Conservation (phyloP, 2,888 invertebrate species). For the Drosophila tripunctata region DNA sequence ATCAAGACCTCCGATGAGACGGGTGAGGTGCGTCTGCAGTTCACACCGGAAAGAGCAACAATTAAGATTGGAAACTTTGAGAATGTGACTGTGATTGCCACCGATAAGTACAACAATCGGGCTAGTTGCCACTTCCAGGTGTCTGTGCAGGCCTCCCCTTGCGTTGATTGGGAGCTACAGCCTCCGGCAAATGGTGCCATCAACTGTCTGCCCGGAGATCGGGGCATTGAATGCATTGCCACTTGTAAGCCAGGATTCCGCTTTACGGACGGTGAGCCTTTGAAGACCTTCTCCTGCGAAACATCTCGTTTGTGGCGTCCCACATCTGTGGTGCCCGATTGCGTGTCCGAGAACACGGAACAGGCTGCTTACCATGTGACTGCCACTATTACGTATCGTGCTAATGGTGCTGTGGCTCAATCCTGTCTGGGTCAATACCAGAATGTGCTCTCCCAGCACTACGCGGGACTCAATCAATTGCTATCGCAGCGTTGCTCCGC, state of each 20-base stretch:
- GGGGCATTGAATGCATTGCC: constrained; percentile 93
- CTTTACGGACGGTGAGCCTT: constrained; percentile 95
- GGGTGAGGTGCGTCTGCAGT: constrained; percentile 93
- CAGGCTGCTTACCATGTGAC: constrained; percentile 97
- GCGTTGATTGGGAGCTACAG: constrained; percentile 97
- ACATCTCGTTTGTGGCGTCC: constrained; percentile 93
- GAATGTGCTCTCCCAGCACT: constrained; percentile 92
- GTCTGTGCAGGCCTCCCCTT: constrained; percentile 95
- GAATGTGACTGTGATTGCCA: constrained; percentile 95
- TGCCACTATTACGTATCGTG: constrained; percentile 93
- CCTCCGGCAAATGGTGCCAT: constrained; percentile 95
- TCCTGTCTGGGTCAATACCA: constrained; percentile 94
- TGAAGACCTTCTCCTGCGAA: constrained; percentile 94
- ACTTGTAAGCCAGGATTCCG: constrained; percentile 94
- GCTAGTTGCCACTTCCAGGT: constrained; percentile 97
- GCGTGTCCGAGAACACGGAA: constrained; percentile 97
- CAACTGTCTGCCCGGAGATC: constrained; percentile 92
- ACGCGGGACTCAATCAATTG: constrained; percentile 90
- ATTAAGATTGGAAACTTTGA: constrained; percentile 94
- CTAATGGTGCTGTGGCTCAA: constrained; percentile 94
- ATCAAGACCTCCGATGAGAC: constrained; percentile 95
- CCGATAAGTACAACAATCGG: constrained; percentile 93
- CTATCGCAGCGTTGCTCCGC: constrained; percentile 96
- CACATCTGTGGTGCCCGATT: constrained; percentile 95
- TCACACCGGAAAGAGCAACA: constrained; percentile 92